These are phyloP conservation scores for Diplogasteroides magnus DNA, from an alignment of 1,140 invertebrate genomes.

Conservation along the genomic window DNA sequence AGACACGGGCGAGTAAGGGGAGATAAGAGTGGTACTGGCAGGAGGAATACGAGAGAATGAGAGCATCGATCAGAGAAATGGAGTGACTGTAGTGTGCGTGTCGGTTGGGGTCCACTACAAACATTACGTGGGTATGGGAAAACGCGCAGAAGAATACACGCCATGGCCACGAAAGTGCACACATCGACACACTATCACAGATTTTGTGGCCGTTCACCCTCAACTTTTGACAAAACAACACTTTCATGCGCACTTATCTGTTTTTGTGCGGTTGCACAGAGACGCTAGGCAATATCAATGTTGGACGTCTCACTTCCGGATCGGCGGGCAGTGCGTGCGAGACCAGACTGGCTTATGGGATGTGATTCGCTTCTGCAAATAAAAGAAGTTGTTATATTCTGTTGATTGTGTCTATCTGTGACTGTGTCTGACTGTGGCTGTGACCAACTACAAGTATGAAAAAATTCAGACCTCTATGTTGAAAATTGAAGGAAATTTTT, in stretches of 20 bases:
- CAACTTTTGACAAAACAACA: too few relatives aligned
- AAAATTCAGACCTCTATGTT: too few relatives aligned
- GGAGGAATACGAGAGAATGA: neutral
- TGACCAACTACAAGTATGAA: too few relatives aligned
- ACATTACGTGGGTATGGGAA: neutral
- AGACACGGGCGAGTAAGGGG: neutral
- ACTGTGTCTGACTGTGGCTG: too few relatives aligned
- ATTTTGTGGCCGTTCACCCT: too few relatives aligned
- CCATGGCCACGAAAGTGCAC: too few relatives aligned
- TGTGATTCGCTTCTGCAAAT: too few relatives aligned
- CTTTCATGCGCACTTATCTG: slow-evolving; percentile 62
- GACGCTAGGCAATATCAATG: neutral
- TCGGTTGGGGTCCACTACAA: neutral
- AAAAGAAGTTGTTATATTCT: neutral
- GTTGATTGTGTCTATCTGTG: neutral
- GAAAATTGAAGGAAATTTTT: too few relatives aligned
- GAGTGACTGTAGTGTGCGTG: neutral
- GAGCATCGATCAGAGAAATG: too few relatives aligned
- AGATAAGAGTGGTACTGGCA: neutral
- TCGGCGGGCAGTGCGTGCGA: too few relatives aligned
- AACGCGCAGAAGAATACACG: neutral
- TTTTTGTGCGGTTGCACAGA: slow-evolving; percentile 17
- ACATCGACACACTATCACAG: neutral
- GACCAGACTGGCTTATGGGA: too few relatives aligned
- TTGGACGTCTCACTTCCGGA: too few relatives aligned